Base-by-base conservation (phyloP, 2,113 vertebrate species). In the Rhynchomys soricoides region DNA sequence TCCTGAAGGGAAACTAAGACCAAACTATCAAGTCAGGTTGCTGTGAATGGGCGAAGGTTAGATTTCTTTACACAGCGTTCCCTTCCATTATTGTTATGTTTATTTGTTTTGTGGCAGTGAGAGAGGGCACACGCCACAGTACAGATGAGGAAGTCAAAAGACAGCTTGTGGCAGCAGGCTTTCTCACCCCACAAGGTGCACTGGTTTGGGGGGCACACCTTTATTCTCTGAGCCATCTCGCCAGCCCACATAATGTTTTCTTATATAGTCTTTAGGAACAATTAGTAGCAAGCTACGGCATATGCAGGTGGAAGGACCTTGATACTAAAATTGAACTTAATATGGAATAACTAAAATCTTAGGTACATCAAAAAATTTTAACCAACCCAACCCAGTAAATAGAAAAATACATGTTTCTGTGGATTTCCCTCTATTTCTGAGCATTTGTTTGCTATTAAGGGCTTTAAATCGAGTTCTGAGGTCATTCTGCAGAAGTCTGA, bases 261-360 rank as follows among this genome's bases (percentile, higher is more conserved):
- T 87, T 75, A 22, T 4, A 9, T 40, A 31, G 75, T 52, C 52
- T 57, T 85, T 90, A 24, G 75, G 26, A 86, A 92, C 70, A 37
- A 45, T 74, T 43, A 50, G 59, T 52, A 82, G 15, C 21, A 43
- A 89, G 40, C 37, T 79, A 26, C 17, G 26, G 77, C 10, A 79
- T 24, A 59, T 4, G 57, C 5, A 75, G 43, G 31, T 70, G 1
- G 73, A 64, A 55, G 62, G 43, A 86, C 24, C 77, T 94, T 89
- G 83, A 70, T 66, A 31, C 13, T 12, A 24, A 50, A 68, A 86
- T 40, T 79, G 77, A 75, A 37, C 10, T 86, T 52, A 91, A 74
- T 95, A 50, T 26, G 50, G 57, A 64, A 17, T 64, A 91, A 89
- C 26, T 89, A 81, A 90, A 96, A 77, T 55, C 31, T 79, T 93